Conservation (phyloP, 2,888 invertebrate genomes). For the Blastobasis lacticolella region DNA sequence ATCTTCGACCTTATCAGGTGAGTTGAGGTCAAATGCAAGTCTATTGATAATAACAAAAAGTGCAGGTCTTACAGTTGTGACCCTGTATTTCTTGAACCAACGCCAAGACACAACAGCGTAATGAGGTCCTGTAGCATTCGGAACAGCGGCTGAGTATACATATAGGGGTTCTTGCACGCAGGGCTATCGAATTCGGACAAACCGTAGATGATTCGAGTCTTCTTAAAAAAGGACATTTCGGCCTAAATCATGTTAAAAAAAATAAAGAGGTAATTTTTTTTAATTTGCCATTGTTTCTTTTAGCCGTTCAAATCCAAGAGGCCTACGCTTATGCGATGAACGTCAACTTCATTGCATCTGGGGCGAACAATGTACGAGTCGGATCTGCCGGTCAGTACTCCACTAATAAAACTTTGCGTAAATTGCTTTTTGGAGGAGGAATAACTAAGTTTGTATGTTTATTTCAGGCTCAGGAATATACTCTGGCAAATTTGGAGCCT, state of each 20-base stretch:
- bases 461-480: conserved; percentile 83
- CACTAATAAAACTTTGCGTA: background rate
- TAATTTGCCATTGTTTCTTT: too few relatives aligned
- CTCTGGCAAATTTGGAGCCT: conserved; percentile 67
- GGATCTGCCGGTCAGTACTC: conserved; percentile 69
- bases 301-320: conserved; percentile 79
- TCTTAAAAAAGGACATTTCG: background rate
- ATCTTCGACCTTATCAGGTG: too few relatives aligned
- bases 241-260: too few relatives aligned
- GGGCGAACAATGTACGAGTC: conserved; percentile 75
- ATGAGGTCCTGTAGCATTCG: too few relatives aligned
- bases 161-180: background rate
- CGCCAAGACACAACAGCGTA: too few relatives aligned
- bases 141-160: too few relatives aligned
- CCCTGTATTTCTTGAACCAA: too few relatives aligned
- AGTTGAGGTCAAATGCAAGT: too few relatives aligned
- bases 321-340: conserved; percentile 80
- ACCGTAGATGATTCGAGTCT: conserved; percentile 2
- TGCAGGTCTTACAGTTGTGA: too few relatives aligned
- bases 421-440: background rate
- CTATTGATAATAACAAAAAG: too few relatives aligned
- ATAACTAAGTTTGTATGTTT: background rate
- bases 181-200: background rate
- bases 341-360: conserved; percentile 81
- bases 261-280: too few relatives aligned